These are phyloP conservation scores for Drosophila biarmipes DNA, from an alignment of 1,140 invertebrate genomes.

Conservation along the genomic window DNA sequence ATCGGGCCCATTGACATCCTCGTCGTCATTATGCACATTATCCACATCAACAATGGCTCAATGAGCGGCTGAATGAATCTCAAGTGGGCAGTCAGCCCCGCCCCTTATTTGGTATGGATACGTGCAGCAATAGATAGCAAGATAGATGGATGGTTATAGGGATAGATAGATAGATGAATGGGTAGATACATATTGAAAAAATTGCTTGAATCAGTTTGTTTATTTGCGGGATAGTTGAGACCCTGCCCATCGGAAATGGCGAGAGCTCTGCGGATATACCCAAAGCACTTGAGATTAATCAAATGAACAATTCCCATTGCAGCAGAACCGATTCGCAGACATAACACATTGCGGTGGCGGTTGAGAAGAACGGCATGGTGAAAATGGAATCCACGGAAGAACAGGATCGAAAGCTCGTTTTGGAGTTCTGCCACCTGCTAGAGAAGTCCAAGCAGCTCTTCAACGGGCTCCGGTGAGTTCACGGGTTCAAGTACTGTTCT, in stretches of 20 bases:
- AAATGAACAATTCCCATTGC: slow-evolving; percentile 14
- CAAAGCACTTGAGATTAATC: slow-evolving; percentile 1
- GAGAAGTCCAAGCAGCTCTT: slow-evolving; percentile 99
- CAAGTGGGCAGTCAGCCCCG: slow-evolving; percentile 48
- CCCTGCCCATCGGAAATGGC: not conserved
- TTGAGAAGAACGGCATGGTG: slow-evolving; percentile 84
- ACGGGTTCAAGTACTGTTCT: not conserved
- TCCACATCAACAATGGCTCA: slow-evolving; percentile 70
- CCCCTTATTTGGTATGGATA: slow-evolving; percentile 17
- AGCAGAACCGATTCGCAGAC: slow-evolving; percentile 69
- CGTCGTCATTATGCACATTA: slow-evolving; percentile 54
- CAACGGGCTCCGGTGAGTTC: slow-evolving; percentile 93
- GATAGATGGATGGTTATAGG: slow-evolving; percentile 11
- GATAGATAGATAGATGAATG: not conserved
- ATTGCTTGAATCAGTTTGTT: slow-evolving; percentile 44
- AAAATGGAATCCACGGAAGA: slow-evolving; percentile 91
- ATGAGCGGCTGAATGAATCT: slow-evolving; percentile 64
- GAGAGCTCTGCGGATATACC: not conserved
- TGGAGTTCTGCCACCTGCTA: slow-evolving; percentile 97
- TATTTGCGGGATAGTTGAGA: slow-evolving; percentile 28
- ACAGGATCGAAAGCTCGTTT: slow-evolving; percentile 96
- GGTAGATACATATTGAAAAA: slow-evolving; percentile 31
- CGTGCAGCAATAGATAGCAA: slow-evolving; percentile 28
- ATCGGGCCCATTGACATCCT: slow-evolving; percentile 46
- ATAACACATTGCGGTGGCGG: slow-evolving; percentile 80